Evolutionary conservation across 1,140 invertebrate species (phyloP), one percentile per base, ranked within the genome.

Genomic region (Anagrus nilaparvatae): DNA sequence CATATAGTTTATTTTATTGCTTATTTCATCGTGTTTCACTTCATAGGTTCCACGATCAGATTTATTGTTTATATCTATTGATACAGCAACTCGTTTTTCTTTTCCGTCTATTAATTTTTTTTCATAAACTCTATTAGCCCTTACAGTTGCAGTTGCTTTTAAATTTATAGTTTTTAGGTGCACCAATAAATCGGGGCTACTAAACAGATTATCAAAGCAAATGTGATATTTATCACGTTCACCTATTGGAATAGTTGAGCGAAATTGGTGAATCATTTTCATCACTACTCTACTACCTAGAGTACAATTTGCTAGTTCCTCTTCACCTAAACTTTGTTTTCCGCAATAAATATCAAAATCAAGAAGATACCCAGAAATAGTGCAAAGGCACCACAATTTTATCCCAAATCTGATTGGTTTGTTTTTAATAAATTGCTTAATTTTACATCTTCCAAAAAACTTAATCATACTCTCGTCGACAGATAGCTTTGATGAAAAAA

Each of bases 311-410:
- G 19, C 20, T 16, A 37, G 10, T 25, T 37, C 24, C 4, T 31
- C 13, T 2, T 39, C 44, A 27, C 31, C 32, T 9, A 24, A 7
- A 2, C 38, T 38, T 33, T 44, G 38, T 23, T 48, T 51, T 5
- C 46, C 49, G 21, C 46, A 51, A 40, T 51, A 51, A 13, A 48
- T 35, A 48, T 51, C 43, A 5, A 46, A 27, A 44, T 51, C 42
- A 17, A 51, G 32, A 9, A 51, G 13, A 21, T 18, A 46, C 3
- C 49, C 43, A 46, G 46, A 29, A 13, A 29, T 40, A 20, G 37
- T 46, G 28, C 40, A 51, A 0, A 51, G 32, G 3, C 34, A 33
- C 49, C 45, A 50, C 20, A 50, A 44, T 34, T 50, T 50, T 5
- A 50, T 4, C 13, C 48, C 44, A 39, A 50, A 50, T 39, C 44